A percentile compares a stretch with the other conserved stretches of the same genome.
Evolutionary conservation across 2,113 vertebrate genomes (phyloP).

Genomic region (Dasyprocta punctata): DNA sequence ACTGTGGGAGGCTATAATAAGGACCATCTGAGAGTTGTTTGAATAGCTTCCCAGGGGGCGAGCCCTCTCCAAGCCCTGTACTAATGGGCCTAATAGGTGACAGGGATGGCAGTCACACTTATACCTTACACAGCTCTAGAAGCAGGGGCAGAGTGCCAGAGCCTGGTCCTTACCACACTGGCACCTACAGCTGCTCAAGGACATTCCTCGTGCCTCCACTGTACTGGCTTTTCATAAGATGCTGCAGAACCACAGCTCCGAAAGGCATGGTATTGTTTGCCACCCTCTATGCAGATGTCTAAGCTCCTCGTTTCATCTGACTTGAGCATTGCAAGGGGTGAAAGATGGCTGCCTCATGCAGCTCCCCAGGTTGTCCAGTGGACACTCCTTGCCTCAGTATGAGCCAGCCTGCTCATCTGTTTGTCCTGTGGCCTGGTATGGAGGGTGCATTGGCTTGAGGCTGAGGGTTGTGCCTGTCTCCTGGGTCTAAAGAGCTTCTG

Average conservation of each 20-base stretch:
- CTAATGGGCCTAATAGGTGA: accelerated
- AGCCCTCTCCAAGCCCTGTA: neutral
- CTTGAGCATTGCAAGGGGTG: neutral
- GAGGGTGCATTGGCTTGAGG: neutral
- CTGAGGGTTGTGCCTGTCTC: neutral
- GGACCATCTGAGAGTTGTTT: no score
- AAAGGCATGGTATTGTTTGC: neutral
- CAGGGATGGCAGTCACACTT: neutral
- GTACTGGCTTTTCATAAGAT: neutral
- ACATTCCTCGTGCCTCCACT: accelerated
- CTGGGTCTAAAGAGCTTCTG: no score
- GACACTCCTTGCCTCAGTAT: neutral
- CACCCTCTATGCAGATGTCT: neutral
- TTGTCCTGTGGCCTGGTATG: neutral
- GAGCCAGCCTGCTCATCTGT: neutral
- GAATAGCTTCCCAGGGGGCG: neutral
- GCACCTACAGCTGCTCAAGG: neutral
- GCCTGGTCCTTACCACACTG: neutral
- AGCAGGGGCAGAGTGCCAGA: neutral
- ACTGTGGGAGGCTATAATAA: no score
- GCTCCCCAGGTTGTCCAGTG: neutral
- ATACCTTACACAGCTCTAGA: neutral
- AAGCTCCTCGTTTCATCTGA: neutral
- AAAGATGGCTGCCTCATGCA: neutral
- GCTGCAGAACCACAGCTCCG: neutral